These are phyloP conservation scores for Liparis tanakae DNA, from an alignment of 2,797 vertebrate genomes.

Conservation along the genomic window DNA sequence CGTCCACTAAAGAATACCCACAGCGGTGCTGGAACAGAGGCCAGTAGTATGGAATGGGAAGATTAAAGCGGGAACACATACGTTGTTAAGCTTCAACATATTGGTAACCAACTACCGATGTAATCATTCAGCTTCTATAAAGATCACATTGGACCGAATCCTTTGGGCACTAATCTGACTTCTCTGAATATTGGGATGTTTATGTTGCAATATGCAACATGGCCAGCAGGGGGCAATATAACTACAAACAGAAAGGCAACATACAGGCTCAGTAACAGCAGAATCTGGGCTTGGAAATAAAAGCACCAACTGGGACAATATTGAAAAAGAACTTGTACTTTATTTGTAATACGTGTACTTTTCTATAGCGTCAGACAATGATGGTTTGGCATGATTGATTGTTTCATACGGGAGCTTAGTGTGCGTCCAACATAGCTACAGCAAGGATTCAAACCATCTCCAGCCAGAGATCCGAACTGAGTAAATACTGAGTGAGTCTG, in stretches of 20 bases:
- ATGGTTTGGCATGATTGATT: constrained; percentile 29
- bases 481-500: constrained; percentile 48
- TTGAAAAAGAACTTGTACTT: not conserved
- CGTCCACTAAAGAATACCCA: not conserved
- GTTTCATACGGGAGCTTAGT: constrained; percentile 33
- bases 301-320: constrained; percentile 10
- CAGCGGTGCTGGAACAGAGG: not conserved
- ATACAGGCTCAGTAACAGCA: constrained; percentile 6
- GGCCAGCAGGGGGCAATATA: constrained; percentile 78
- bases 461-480: constrained; percentile 55
- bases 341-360: not conserved
- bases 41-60: not conserved
- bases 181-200: not conserved
- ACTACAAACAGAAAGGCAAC: constrained; percentile 45
- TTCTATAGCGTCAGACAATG: constrained; percentile 18
- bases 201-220: constrained; percentile 36
- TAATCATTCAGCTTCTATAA: not conserved
- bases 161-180: not conserved
- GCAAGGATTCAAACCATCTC: constrained; percentile 31
- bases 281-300: constrained; percentile 3
- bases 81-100: not conserved
- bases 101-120: fast-evolving
- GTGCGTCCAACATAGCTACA: constrained; percentile 25
- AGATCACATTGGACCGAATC: not conserved
- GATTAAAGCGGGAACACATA: not conserved